phyloP scores from a whole-genome alignment of 2,797 vertebrate species.

The Myotis findleyi region DNA sequence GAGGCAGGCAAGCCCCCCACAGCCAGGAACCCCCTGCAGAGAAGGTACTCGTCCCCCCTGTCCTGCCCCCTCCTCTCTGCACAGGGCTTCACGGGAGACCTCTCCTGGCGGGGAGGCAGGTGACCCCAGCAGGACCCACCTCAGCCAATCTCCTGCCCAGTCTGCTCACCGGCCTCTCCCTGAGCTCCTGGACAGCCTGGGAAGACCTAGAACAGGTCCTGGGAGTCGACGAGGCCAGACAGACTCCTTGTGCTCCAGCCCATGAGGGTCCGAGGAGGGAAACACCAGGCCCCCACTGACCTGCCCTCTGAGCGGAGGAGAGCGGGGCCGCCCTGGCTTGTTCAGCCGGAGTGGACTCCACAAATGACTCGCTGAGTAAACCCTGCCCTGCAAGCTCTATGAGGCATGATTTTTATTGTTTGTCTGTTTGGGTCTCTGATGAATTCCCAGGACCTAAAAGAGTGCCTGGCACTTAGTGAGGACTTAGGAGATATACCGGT shows the following conservation, averaged over 20 bases:
- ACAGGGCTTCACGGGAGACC: not conserved
- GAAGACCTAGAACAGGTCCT: not conserved
- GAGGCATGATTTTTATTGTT: not conserved
- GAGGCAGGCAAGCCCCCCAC: no score
- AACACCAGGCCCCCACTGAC: not conserved
- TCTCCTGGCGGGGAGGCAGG: not conserved
- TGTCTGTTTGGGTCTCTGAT: not conserved
- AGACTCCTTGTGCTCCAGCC: not conserved
- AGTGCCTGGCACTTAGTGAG: not conserved
- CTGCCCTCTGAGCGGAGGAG: not conserved
- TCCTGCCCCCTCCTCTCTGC: not conserved
- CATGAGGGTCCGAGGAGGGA: not conserved
- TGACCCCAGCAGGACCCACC: not conserved
- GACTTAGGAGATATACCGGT: not conserved
- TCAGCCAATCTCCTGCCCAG: not conserved
- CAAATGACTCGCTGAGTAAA: not conserved
- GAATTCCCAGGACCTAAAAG: not conserved
- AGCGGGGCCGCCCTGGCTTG: rapidly evolving
- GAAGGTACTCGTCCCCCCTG: not conserved
- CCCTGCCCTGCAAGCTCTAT: not conserved
- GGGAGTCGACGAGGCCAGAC: not conserved
- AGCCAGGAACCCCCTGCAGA: not conserved
- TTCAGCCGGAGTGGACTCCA: not conserved
- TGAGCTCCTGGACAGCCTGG: not conserved
- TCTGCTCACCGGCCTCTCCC: not conserved